phyloP scores from a whole-genome alignment of 2,113 vertebrate genomes.

The Macquaria australasica region DNA sequence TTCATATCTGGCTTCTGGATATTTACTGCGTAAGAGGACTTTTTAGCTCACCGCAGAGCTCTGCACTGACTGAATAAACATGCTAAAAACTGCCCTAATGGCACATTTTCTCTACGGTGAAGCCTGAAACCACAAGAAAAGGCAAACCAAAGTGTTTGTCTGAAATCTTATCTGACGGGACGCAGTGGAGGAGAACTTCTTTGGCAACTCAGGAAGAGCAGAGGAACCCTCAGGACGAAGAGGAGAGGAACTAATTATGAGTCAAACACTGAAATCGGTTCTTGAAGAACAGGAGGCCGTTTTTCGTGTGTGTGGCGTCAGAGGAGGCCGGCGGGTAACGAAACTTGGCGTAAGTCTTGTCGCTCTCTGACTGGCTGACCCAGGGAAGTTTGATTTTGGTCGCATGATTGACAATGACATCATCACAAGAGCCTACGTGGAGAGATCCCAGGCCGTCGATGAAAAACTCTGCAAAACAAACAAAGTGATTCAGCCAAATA shows the following conservation, averaged over 20 bases:
- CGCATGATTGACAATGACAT: slow-evolving; percentile 91
- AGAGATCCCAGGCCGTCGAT: slow-evolving; percentile 92
- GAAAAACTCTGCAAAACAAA: slow-evolving; percentile 89
- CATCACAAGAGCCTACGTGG: slow-evolving; percentile 93
- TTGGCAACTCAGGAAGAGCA: slow-evolving; percentile 75
- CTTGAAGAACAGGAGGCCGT: slow-evolving; percentile 92
- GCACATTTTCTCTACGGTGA: slow-evolving; percentile 13
- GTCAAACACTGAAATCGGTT: slow-evolving; percentile 94
- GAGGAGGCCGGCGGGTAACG: slow-evolving; percentile 89
- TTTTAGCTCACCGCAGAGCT: background rate
- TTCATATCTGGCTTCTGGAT: background rate
- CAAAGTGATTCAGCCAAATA: background rate
- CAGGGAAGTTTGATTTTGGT: slow-evolving; percentile 93
- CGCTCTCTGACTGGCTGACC: slow-evolving; percentile 84
- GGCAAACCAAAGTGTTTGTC: slow-evolving; percentile 35
- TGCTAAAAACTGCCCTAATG: slow-evolving; percentile 16
- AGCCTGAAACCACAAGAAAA: slow-evolving; percentile 22
- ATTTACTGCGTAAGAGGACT: background rate
- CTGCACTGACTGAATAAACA: slow-evolving; percentile 24
- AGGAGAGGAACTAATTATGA: slow-evolving; percentile 81
- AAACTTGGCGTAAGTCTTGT: slow-evolving; percentile 89
- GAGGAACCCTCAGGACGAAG: slow-evolving; percentile 44
- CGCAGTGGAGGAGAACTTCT: slow-evolving; percentile 58
- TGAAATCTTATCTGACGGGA: slow-evolving; percentile 52
- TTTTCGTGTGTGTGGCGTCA: slow-evolving; percentile 83